These are phyloP conservation scores for Clepsis dumicolana DNA, from an alignment of 2,888 invertebrate genomes.

Conservation along the genomic window DNA sequence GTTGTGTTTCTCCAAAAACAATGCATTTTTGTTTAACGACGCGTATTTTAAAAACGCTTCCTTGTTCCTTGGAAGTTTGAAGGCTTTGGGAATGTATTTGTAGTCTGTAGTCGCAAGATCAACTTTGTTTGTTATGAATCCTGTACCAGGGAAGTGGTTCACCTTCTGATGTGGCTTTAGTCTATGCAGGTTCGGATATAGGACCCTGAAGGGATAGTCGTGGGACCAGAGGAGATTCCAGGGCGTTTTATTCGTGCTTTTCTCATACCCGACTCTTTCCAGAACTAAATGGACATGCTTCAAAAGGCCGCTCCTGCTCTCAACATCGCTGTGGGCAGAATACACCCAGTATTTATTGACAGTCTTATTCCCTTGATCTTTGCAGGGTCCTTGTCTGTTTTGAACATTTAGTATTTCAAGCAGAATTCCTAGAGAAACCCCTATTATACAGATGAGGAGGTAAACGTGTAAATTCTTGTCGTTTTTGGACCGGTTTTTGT, in stretches of 20 bases:
- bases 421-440: slow-evolving; percentile 67
- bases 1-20: slow-evolving; percentile 97
- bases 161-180: slow-evolving; percentile 92
- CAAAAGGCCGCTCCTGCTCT: slow-evolving; percentile 88
- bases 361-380: slow-evolving; percentile 49
- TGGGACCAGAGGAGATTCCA: slow-evolving; percentile 98
- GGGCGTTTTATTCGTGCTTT: slow-evolving; percentile 82
- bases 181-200: slow-evolving; percentile 82
- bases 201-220: slow-evolving; percentile 93
- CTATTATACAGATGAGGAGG: slow-evolving; percentile 69
- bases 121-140: slow-evolving; percentile 96
- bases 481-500: slow-evolving; percentile 48
- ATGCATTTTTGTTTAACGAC: slow-evolving; percentile 87
- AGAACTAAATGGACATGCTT: slow-evolving; percentile 94
- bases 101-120: slow-evolving; percentile 93
- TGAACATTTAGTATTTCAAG: slow-evolving; percentile 67
- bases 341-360: slow-evolving; percentile 86
- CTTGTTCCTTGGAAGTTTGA: slow-evolving; percentile 93
- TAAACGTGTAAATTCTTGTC: slow-evolving; percentile 61
- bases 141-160: slow-evolving; percentile 98
- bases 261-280: slow-evolving; percentile 90
- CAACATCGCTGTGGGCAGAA: slow-evolving; percentile 81
- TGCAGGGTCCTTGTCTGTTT: slow-evolving; percentile 54
- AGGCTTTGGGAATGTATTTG: slow-evolving; percentile 94
- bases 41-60: slow-evolving; percentile 90